Base-by-base conservation (phyloP, 2,113 vertebrate species). In the Oryzias woworae region DNA sequence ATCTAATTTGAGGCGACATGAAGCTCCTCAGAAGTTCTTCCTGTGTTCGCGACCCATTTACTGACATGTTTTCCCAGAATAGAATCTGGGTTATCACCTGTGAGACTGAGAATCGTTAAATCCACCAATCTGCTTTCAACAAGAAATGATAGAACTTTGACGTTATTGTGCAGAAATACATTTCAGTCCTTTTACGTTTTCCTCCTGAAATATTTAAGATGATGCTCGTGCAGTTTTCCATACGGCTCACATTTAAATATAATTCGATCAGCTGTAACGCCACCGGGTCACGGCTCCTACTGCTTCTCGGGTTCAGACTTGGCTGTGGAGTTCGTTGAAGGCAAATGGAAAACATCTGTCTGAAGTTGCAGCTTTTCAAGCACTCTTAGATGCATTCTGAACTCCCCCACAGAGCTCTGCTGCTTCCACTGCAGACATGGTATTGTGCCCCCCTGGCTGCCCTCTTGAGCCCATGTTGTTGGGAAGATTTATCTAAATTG, bases 41-140 rank as follows among this genome's bases (percentile, higher is more conserved):
- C 47, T 71, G 44, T 57, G 71, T 80, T 88, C 65, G 73, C 81
- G 86, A 88, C 89, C 90, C 80, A 91, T 81, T 88, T 89, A 77
- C 47, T 85, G 85, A 83, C 83, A 85, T 51, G 72, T 75, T 84
- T 88, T 83, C 81, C 88, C 77, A 58, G 68, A 90, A 89, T 90
- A 90, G 90, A 80, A 91, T 77, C 18, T 87, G 72, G 86, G 77
- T 83, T 82, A 66, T 64, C 71, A 81, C 82, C 82, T 71, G 45
- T 71, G 87, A 84, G 74, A 73, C 66, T 49, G 61, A 28, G 16
- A 49, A 53, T 41, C 43, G 46, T 59, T 46, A 51, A 46, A 43
- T 28, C 66, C 59, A 44, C 45, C 51, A 56, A 47, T 62, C 20
- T 62, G 66, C 15, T 43, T 52, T 64, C 41, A 24, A 16, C 6